These are phyloP conservation scores for Danionella cerebrum DNA, from an alignment of 2,113 vertebrate species.

Conservation along the genomic window DNA sequence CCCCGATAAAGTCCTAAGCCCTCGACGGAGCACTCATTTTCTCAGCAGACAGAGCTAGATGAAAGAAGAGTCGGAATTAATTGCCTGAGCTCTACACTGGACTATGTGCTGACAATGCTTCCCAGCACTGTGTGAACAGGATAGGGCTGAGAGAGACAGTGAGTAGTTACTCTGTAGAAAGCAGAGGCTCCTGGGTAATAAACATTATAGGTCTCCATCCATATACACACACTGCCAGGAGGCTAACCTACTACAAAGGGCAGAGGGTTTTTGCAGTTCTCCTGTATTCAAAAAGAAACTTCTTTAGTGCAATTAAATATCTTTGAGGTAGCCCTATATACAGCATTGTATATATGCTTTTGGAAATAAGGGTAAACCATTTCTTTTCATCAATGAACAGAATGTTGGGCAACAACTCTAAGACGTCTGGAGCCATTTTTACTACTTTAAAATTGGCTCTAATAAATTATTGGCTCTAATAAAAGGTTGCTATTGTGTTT, in stretches of 20 bases:
- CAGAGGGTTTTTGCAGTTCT: not conserved
- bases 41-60: slow-evolving; percentile 3
- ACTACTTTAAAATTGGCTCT: no score
- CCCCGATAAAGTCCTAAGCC: not conserved
- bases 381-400: no score
- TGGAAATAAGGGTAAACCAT: no score
- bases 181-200: slow-evolving; percentile 12
- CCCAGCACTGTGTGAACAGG: slow-evolving; percentile 33
- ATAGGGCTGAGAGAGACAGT: slow-evolving; percentile 35
- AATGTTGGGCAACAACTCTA: no score
- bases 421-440: no score
- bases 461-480: no score
- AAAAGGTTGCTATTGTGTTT: no score
- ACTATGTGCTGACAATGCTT: slow-evolving; percentile 36
- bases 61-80: slow-evolving; percentile 29
- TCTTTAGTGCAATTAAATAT: not conserved
- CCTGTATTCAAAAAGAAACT: not conserved
- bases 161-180: slow-evolving; percentile 27
- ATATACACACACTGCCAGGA: not conserved
- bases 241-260: not conserved
- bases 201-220: not conserved
- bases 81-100: slow-evolving; percentile 25
- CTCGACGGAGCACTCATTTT: not conserved
- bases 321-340: no score
- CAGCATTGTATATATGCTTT: no score